A percentile compares a stretch with the other conserved stretches of the same genome.
Conservation (phyloP, 2,113 vertebrate genomes). For the Periophthalmus modestus region DNA sequence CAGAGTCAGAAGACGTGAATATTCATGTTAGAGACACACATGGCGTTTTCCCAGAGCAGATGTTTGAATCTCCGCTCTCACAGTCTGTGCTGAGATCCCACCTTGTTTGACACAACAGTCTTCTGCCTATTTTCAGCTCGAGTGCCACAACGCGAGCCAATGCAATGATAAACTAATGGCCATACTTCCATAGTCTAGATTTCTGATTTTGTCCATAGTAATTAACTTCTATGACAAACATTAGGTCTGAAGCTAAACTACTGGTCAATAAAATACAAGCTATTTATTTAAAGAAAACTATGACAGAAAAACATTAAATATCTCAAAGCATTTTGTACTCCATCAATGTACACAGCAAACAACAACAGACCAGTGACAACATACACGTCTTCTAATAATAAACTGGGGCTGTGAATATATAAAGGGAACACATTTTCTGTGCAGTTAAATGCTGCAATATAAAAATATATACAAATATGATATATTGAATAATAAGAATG, state of each 20-base stretch:
- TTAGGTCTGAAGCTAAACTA: not conserved
- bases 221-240: not conserved
- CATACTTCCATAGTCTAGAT: not conserved
- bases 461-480: too few relatives aligned
- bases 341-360: not conserved
- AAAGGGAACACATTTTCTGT: not conserved
- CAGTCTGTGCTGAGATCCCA: constrained; percentile 47
- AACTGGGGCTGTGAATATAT: not conserved
- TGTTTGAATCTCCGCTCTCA: constrained; percentile 47
- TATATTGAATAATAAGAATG: too few relatives aligned
- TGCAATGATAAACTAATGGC: not conserved
- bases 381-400: too few relatives aligned
- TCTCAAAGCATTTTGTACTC: not conserved
- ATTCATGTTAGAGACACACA: constrained; percentile 31
- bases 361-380: too few relatives aligned
- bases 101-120: constrained; percentile 44
- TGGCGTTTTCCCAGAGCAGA: constrained; percentile 52
- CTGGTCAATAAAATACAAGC: not conserved
- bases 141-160: constrained; percentile 42
- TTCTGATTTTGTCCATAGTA: not conserved
- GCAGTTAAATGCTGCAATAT: not conserved
- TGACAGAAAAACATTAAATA: not conserved
- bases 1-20: constrained; percentile 20
- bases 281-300: not conserved
- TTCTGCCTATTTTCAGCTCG: constrained; percentile 41